phyloP scores from a whole-genome alignment of 2,797 vertebrate species.

The Limnodromus scolopaceus region DNA sequence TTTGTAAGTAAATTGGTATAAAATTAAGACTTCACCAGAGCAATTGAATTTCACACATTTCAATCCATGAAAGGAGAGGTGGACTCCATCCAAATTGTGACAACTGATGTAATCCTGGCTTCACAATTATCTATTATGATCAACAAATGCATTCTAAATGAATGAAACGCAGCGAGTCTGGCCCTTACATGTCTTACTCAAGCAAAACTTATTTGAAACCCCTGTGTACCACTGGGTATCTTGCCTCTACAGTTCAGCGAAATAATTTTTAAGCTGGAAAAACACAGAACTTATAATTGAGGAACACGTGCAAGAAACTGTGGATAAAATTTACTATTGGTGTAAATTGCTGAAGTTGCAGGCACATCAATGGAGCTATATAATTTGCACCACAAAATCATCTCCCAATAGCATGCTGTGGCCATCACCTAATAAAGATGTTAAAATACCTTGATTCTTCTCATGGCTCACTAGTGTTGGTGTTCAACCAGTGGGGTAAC shows the following conservation, averaged over 20 bases:
- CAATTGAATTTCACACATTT: constrained; percentile 43
- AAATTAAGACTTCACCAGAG: constrained; percentile 61
- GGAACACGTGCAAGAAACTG: neutral
- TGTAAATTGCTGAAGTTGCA: neutral
- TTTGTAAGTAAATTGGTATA: constrained; percentile 36
- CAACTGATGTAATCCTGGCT: constrained; percentile 14
- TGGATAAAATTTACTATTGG: neutral
- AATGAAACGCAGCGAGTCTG: neutral
- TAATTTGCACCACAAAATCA: neutral
- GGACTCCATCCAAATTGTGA: neutral
- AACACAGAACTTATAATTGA: neutral
- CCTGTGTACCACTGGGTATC: neutral
- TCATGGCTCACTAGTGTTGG: rapidly evolving
- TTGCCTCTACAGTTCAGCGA: neutral
- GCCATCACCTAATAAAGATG: neutral
- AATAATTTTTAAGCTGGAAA: neutral
- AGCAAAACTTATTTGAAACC: neutral
- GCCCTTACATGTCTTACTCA: neutral
- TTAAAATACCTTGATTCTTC: neutral
- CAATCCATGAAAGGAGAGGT: constrained; percentile 22
- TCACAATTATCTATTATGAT: neutral
- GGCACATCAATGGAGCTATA: neutral
- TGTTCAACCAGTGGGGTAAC: neutral
- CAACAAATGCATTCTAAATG: neutral
- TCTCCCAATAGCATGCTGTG: rapidly evolving